These are phyloP conservation scores for Hemicrepidius hirtus DNA, from an alignment of 2,888 invertebrate genomes.

Conservation along the genomic window DNA sequence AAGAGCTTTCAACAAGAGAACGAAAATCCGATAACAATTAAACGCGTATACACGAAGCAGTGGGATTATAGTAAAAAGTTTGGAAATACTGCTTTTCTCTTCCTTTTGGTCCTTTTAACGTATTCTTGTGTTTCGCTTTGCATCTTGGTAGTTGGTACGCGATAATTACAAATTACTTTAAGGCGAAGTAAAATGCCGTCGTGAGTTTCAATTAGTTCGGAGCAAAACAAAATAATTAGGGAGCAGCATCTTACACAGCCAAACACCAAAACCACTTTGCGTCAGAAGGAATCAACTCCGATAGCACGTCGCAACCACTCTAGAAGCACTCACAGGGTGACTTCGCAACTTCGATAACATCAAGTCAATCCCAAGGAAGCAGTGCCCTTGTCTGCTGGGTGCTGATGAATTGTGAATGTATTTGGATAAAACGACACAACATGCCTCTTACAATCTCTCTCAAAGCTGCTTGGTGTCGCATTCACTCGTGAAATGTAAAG, in stretches of 20 bases:
- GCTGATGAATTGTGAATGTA: slow-evolving; percentile 49
- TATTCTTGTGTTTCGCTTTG: background rate
- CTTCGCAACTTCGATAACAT: slow-evolving; percentile 41
- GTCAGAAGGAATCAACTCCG: slow-evolving; percentile 34
- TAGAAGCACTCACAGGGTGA: slow-evolving; percentile 35
- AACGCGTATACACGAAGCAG: slow-evolving; percentile 36
- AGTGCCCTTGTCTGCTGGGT: slow-evolving; percentile 41
- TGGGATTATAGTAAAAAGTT: slow-evolving; percentile 27
- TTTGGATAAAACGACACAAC: slow-evolving; percentile 47
- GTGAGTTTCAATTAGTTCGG: slow-evolving; percentile 19
- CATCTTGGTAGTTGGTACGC: slow-evolving; percentile 4
- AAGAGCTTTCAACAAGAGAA: slow-evolving; percentile 42
- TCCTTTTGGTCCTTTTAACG: slow-evolving; percentile 7
- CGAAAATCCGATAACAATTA: slow-evolving; percentile 47
- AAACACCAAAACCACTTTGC: slow-evolving; percentile 34
- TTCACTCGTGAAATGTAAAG: slow-evolving; percentile 42
- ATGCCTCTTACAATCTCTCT: slow-evolving; percentile 43
- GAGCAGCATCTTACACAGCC: slow-evolving; percentile 25
- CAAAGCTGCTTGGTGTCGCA: slow-evolving; percentile 38
- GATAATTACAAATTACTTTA: slow-evolving; percentile 17
- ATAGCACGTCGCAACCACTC: slow-evolving; percentile 36
- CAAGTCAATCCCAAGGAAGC: slow-evolving; percentile 41
- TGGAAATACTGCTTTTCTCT: slow-evolving; percentile 4
- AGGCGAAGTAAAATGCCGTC: slow-evolving; percentile 12
- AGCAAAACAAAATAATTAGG: slow-evolving; percentile 31